Percentiles rank a stretch among this genome's conserved stretches.
Conservation (phyloP, 2,888 invertebrate species). For the Microctonus hyperodae region DNA sequence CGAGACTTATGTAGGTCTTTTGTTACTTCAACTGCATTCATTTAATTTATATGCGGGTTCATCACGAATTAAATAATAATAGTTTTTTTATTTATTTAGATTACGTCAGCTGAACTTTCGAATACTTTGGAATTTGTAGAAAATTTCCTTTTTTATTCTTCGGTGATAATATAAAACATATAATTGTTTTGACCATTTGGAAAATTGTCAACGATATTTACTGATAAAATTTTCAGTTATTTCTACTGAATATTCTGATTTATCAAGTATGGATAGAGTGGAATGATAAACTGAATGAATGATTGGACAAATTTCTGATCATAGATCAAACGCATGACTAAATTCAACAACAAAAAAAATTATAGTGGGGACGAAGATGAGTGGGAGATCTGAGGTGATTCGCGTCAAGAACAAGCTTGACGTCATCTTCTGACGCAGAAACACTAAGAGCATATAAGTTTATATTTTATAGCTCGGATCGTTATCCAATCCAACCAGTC, state of each 20-base stretch:
- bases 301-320: not conserved
- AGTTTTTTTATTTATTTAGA: not conserved
- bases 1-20: not conserved
- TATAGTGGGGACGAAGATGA: not conserved
- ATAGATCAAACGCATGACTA: not conserved
- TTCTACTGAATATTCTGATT: too few relatives aligned
- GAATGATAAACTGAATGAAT: not conserved
- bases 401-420: slow-evolving; percentile 41
- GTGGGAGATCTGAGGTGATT: slow-evolving; percentile 24
- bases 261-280: not conserved
- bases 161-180: too few relatives aligned
- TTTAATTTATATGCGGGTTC: not conserved
- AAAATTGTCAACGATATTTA: too few relatives aligned
- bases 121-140: too few relatives aligned
- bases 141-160: too few relatives aligned
- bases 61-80: not conserved
- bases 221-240: too few relatives aligned
- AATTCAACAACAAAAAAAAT: not conserved
- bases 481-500: slow-evolving; percentile 33
- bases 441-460: slow-evolving; percentile 22
- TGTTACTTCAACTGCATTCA: not conserved
- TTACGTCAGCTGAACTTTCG: too few relatives aligned
- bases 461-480: slow-evolving; percentile 21
- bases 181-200: too few relatives aligned
- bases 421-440: slow-evolving; percentile 47